phyloP scores from a whole-genome alignment of 1,140 invertebrate genomes.

The Vanessa atalanta region DNA sequence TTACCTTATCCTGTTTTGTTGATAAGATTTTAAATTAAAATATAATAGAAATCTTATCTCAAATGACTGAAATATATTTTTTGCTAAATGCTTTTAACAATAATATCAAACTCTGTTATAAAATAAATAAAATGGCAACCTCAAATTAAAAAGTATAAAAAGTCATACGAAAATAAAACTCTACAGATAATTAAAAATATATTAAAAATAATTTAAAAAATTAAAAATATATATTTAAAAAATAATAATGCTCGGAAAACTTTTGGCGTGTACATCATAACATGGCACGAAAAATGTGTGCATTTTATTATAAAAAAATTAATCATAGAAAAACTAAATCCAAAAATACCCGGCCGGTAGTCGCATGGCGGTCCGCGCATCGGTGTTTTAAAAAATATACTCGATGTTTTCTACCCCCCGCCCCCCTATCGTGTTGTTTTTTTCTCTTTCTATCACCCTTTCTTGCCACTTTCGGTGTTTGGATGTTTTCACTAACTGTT shows the following conservation, averaged over 20 bases:
- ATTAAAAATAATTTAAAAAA: neutral
- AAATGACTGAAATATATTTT: neutral
- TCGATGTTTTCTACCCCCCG: constrained; percentile 70
- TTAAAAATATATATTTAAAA: neutral
- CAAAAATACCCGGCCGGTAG: constrained; percentile 75
- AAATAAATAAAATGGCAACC: no score
- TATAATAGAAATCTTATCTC: neutral
- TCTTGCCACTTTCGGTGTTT: constrained; percentile 78
- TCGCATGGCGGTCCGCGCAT: constrained; percentile 66
- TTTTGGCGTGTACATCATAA: constrained; percentile 6
- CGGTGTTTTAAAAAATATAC: constrained; percentile 71
- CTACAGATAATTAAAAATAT: neutral
- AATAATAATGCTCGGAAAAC: neutral
- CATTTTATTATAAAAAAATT: neutral
- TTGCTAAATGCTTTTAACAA: no score
- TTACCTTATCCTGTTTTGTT: neutral
- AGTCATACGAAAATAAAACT: no score
- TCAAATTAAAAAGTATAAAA: no score
- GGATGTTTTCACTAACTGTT: constrained; percentile 80
- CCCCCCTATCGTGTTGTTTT: constrained; percentile 71
- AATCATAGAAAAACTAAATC: constrained; percentile 32
- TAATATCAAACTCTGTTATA: no score
- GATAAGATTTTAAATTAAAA: neutral
- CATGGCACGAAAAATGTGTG: constrained; percentile 1
- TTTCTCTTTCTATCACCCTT: constrained; percentile 77